These are phyloP conservation scores for Pandemis heparana DNA, from an alignment of 2,888 invertebrate genomes.

Conservation along the genomic window DNA sequence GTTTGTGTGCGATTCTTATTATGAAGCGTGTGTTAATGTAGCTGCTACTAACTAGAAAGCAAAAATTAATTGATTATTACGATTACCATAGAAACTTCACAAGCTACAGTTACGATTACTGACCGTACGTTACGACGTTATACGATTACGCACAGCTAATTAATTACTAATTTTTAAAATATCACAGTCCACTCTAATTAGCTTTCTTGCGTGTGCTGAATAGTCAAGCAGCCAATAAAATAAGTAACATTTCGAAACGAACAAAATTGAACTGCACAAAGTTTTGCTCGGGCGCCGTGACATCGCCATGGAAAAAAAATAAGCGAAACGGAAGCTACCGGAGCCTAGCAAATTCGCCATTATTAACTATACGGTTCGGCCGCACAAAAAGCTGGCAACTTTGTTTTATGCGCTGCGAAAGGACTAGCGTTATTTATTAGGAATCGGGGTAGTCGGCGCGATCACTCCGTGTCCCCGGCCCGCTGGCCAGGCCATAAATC, in stretches of 20 bases:
- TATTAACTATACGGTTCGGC: conserved; percentile 35
- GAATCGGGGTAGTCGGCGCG: conserved; percentile 69
- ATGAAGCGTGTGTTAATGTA: too few relatives aligned
- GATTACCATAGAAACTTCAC: too few relatives aligned
- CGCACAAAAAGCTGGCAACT: conserved; percentile 41
- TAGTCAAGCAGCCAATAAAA: not conserved
- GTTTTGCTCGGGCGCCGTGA: conserved; percentile 26
- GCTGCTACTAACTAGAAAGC: too few relatives aligned
- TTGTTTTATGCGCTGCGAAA: conserved; percentile 56
- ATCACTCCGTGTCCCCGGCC: conserved; percentile 65
- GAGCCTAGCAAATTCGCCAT: conserved; percentile 36
- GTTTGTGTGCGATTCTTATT: too few relatives aligned
- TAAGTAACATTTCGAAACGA: conserved; percentile 6
- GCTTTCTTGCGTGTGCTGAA: not conserved
- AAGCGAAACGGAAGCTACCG: conserved; percentile 18
- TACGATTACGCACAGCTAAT: too few relatives aligned
- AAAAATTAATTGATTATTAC: too few relatives aligned
- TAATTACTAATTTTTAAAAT: too few relatives aligned
- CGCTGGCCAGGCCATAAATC: conserved; percentile 68
- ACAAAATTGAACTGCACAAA: conserved; percentile 10
- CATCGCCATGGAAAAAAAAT: conserved; percentile 31
- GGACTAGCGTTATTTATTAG: conserved; percentile 75
- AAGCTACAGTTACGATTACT: too few relatives aligned
- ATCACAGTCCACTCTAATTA: not conserved
- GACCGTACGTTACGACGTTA: too few relatives aligned